Evolutionary conservation across 2,113 vertebrate species (phyloP), one percentile per base, ranked within the genome.

Genomic region (Chinchilla lanigera): DNA sequence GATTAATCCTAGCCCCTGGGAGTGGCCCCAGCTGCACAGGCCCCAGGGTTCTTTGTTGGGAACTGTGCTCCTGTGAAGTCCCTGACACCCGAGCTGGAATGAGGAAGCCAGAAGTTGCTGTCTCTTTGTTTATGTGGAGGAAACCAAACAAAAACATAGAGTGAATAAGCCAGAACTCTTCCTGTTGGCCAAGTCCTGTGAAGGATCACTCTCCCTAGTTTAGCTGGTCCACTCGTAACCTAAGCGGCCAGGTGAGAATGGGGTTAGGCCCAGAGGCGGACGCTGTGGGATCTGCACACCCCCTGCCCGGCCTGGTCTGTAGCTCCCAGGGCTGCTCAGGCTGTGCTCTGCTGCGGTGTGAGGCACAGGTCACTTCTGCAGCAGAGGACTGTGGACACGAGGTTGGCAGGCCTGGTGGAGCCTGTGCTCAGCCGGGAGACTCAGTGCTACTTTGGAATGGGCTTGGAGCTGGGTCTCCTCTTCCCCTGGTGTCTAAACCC

Each of bases 71-170:
- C n/a, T 82, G 5, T 2, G 84, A 56, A 78, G 56, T 63, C 14
- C 65, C 78, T 30, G 58, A 77, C 47, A 71, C 38, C 1, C 0
- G 7, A 47, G 50, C 77, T 12, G 69, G 90, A 83, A 83, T 0
- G 30, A 88, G 94, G 95, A 96, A 95, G 69, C 75, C 75, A 78
- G 75, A 50, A 17, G 44, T 30, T 14, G 22, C 47, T 17, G 65
- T 35, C n/a, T 47, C 85, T 75, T 41, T 69, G 82, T 65, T 0
- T 3, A 41, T 22, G 80, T 6, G 61, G 69, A 60, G 67, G 75
- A 89, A 80, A 30, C 50, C 71, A 86, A 71, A 96, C 63, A 54
- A 44, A 86, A 60, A 16, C 52, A 16, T 0, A 0, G 5, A 0
- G 17, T 0, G 44, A 61, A 20, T 26, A 38, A 26, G 22, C 85